Conservation (phyloP, 2,888 invertebrate genomes). For the Alitta virens region DNA sequence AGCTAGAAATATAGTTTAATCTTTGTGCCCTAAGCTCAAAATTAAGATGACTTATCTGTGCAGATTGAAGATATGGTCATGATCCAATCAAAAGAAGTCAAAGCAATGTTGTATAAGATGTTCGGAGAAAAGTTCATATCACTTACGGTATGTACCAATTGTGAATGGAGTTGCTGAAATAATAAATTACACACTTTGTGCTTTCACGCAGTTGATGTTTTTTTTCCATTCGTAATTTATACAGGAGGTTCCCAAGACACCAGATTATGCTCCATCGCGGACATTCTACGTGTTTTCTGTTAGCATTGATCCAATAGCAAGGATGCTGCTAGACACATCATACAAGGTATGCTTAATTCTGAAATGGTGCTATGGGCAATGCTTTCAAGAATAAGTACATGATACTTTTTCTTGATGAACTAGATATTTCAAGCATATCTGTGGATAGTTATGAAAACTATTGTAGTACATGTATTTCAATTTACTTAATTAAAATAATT, state of each 20-base stretch:
- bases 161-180: not conserved
- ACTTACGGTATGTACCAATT: constrained; percentile 45
- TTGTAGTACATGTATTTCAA: too few relatives aligned
- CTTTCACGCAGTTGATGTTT: not conserved
- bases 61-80: constrained; percentile 88
- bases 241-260: constrained; percentile 59
- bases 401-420: too few relatives aligned
- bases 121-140: constrained; percentile 74
- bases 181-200: not conserved
- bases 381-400: too few relatives aligned
- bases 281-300: constrained; percentile 77
- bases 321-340: constrained; percentile 70
- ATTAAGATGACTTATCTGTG: constrained; percentile 57
- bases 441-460: too few relatives aligned
- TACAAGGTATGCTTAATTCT: too few relatives aligned
- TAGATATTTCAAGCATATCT: too few relatives aligned
- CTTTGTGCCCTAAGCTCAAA: too few relatives aligned
- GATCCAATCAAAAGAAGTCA: constrained; percentile 91
- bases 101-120: constrained; percentile 80
- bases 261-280: constrained; percentile 76
- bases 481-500: too few relatives aligned
- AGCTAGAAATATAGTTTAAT: too few relatives aligned
- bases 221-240: too few relatives aligned
- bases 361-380: too few relatives aligned
- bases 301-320: constrained; percentile 68